Percentiles rank a stretch among this genome's conserved stretches.
These are phyloP conservation scores for Agapornis canus DNA, from an alignment of 2,797 vertebrate genomes.

Conservation along the genomic window DNA sequence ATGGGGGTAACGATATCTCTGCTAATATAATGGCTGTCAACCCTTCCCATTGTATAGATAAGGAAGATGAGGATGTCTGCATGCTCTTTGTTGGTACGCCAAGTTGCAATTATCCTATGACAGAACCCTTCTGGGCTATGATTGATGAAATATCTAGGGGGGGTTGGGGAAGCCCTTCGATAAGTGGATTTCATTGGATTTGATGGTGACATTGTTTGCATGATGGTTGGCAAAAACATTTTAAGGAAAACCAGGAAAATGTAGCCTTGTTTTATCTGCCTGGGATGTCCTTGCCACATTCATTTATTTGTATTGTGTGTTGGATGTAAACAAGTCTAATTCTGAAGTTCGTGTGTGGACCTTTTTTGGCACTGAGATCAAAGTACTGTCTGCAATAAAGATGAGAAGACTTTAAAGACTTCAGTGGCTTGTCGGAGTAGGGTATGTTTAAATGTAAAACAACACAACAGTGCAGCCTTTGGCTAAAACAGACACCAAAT, in stretches of 20 bases:
- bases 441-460: conserved; percentile 66
- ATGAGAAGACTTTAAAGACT: conserved; percentile 62
- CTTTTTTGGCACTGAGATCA: conserved; percentile 69
- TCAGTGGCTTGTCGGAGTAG: conserved; percentile 47
- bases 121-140: conserved; percentile 50
- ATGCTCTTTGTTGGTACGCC: conserved; percentile 54
- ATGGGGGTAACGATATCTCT: conserved; percentile 68
- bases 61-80: conserved; percentile 29
- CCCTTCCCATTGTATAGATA: conserved; percentile 55
- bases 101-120: conserved; percentile 64
- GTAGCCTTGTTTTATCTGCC: conserved; percentile 9
- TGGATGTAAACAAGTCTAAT: conserved; percentile 69
- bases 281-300: conserved; percentile 64
- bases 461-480: conserved; percentile 40
- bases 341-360: conserved; percentile 58
- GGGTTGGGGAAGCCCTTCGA: conserved; percentile 9
- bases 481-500: conserved; percentile 29
- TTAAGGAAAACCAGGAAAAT: conserved; percentile 30
- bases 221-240: conserved; percentile 41
- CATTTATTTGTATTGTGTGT: conserved; percentile 45
- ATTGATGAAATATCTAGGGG: conserved; percentile 66
- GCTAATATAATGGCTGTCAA: conserved; percentile 74
- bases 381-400: conserved; percentile 69
- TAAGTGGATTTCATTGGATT: conserved; percentile 59
- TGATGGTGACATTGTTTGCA: conserved; percentile 49